Evolutionary conservation across 2,113 vertebrate genomes (phyloP).

Genomic region (Xyliphius kryptos): DNA sequence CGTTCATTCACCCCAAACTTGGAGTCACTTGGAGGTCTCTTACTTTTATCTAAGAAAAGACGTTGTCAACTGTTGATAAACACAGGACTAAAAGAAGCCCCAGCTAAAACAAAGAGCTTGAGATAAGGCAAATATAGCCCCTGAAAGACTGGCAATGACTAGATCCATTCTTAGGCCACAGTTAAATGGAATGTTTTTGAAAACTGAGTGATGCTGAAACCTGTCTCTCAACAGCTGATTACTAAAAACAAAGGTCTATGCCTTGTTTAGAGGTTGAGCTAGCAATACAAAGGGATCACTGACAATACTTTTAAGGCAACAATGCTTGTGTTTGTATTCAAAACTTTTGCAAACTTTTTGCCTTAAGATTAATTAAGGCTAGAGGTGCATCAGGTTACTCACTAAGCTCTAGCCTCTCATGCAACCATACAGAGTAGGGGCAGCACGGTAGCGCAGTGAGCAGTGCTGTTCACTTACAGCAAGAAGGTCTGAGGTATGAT

Average conservation of each 20-base stretch:
- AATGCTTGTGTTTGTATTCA: conserved; percentile 30
- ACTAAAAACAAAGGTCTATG: conserved; percentile 14
- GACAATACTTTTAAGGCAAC: conserved; percentile 25
- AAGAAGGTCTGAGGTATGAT: too few relatives aligned
- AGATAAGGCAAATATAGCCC: conserved; percentile 32
- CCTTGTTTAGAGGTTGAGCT: conserved; percentile 24
- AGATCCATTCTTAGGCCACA: conserved; percentile 17
- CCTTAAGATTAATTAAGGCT: background rate
- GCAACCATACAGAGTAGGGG: background rate
- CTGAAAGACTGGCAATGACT: conserved; percentile 2
- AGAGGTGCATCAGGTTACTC: conserved; percentile 12
- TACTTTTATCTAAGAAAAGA: conserved; percentile 26
- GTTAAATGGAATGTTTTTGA: conserved; percentile 22
- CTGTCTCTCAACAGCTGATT: conserved; percentile 31
- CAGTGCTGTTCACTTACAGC: too few relatives aligned
- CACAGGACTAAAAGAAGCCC: conserved; percentile 16
- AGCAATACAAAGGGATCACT: conserved; percentile 21
- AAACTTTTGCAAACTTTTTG: conserved; percentile 28
- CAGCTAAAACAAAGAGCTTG: conserved; percentile 25
- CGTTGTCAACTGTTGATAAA: conserved; percentile 39
- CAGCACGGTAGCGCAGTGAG: too few relatives aligned
- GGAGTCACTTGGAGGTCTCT: conserved; percentile 18
- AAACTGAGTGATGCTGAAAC: conserved; percentile 24
- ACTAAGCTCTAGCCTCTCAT: conserved; percentile 1
- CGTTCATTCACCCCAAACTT: conserved; percentile 24